Percentiles rank a stretch among this genome's conserved stretches.
Evolutionary conservation across 2,888 invertebrate species (phyloP).

Genomic region (Hemistola chrysoprasaria): DNA sequence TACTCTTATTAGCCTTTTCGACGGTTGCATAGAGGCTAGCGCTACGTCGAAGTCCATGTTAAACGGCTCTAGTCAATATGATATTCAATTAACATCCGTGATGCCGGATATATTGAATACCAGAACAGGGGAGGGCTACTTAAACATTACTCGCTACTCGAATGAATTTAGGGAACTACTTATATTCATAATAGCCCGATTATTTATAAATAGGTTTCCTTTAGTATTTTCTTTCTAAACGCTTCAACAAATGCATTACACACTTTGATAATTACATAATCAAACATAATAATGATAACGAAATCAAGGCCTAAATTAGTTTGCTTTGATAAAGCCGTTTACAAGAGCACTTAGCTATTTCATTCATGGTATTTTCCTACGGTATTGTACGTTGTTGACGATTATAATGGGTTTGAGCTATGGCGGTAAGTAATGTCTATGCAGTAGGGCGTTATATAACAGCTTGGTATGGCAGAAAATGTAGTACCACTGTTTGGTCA

Average conservation of each 20-base stretch:
- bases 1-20: too few relatives aligned
- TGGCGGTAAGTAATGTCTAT: too few relatives aligned
- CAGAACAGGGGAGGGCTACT: conserved; percentile 9
- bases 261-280: not conserved
- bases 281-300: conserved; percentile 33
- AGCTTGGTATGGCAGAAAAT: too few relatives aligned
- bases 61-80: too few relatives aligned
- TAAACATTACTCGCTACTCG: conserved; percentile 8
- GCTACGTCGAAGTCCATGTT: too few relatives aligned
- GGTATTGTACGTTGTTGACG: conserved; percentile 5
- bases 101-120: conserved; percentile 6
- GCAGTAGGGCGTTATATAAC: too few relatives aligned
- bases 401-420: too few relatives aligned
- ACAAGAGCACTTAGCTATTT: conserved; percentile 7
- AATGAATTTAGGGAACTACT: too few relatives aligned
- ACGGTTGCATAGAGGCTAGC: too few relatives aligned
- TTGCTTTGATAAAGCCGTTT: conserved; percentile 22
- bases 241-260: not conserved
- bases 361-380: conserved; percentile 13
- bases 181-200: too few relatives aligned
- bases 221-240: not conserved
- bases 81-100: not conserved
- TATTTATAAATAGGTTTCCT: conserved; percentile 11
- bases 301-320: conserved; percentile 32
- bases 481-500: too few relatives aligned